A percentile compares a stretch with the other conserved stretches of the same genome.
Conservation (phyloP, 2,888 invertebrate genomes). For the Temnothorax unifasciatus region DNA sequence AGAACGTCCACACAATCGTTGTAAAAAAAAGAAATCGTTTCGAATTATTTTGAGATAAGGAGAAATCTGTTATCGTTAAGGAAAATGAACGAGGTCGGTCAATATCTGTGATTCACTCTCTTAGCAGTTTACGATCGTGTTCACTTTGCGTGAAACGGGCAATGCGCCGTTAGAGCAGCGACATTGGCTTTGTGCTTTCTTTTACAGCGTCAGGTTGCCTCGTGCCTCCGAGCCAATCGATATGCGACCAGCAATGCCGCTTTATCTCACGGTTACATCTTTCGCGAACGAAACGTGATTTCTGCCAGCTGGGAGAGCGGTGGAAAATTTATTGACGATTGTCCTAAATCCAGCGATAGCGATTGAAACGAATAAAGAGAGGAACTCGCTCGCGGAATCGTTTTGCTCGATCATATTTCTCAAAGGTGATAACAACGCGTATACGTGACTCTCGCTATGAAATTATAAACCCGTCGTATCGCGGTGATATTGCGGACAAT, state of each 20-base stretch:
- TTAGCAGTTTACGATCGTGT: neutral
- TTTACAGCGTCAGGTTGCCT: conserved; percentile 25
- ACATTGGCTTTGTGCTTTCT: conserved; percentile 53
- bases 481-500: neutral
- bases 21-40: neutral
- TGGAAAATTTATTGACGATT: neutral
- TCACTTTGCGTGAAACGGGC: conserved; percentile 33
- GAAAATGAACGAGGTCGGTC: neutral
- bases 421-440: neutral
- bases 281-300: neutral
- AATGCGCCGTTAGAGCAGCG: conserved; percentile 31
- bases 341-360: neutral
- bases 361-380: neutral
- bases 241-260: conserved; percentile 30
- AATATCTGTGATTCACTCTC: neutral
- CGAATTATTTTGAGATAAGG: neutral
- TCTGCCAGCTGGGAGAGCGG: neutral
- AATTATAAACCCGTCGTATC: neutral
- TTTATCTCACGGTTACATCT: conserved; percentile 34
- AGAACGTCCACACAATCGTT: neutral
- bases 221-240: conserved; percentile 41
- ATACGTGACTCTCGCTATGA: neutral
- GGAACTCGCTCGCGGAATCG: neutral
- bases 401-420: conserved; percentile 1
- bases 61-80: neutral